A percentile compares a stretch with the other conserved stretches of the same genome.
phyloP scores from a whole-genome alignment of 2,113 vertebrate species.

The Ceuthmochares aereus region DNA sequence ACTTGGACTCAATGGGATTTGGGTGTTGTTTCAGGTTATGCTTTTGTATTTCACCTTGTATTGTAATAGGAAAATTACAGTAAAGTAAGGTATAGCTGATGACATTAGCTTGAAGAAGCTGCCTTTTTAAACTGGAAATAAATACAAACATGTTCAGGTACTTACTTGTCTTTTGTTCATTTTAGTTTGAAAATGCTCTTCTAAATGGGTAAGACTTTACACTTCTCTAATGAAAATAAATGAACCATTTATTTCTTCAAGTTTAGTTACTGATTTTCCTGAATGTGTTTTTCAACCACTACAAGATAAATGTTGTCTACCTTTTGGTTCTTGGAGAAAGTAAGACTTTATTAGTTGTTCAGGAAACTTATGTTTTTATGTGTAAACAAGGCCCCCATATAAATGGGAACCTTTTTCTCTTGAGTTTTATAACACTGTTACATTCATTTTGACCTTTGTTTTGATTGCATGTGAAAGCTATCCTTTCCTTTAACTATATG shows the following conservation, averaged over 20 bases:
- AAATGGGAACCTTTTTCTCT: background rate
- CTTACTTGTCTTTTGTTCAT: background rate
- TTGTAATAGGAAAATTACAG: background rate
- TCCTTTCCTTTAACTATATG: background rate
- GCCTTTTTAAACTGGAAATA: background rate
- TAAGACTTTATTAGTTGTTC: background rate
- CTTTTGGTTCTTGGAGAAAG: background rate
- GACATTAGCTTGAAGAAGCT: background rate
- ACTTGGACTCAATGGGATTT: background rate
- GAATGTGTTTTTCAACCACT: background rate
- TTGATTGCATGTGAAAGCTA: background rate
- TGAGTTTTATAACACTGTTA: background rate
- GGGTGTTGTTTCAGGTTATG: background rate
- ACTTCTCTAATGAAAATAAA: background rate
- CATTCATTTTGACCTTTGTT: background rate
- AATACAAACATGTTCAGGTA: background rate
- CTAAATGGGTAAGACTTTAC: background rate
- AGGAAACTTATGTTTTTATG: background rate
- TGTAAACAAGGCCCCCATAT: background rate
- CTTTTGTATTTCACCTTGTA: background rate
- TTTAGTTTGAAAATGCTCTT: background rate
- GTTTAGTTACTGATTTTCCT: background rate
- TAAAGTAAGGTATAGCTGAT: background rate
- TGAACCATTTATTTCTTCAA: background rate
- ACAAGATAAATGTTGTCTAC: background rate